A percentile compares a stretch with the other conserved stretches of the same genome.
These are phyloP conservation scores for Drosophila equinoxialis DNA, from an alignment of 1,140 invertebrate genomes.

Conservation along the genomic window DNA sequence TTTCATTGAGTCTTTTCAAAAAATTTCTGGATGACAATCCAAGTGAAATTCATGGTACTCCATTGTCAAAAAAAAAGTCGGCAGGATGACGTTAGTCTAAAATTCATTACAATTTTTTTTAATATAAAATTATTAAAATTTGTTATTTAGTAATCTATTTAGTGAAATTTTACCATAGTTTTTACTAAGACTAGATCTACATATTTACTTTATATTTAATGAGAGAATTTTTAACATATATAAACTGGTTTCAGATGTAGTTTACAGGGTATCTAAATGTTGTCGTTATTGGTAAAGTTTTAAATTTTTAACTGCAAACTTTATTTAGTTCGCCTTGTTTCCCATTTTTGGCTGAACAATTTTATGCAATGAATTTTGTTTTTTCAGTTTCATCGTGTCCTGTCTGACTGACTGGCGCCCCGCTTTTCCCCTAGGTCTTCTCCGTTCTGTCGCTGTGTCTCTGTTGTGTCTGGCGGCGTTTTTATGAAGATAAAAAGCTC, in stretches of 20 bases:
- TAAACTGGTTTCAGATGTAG: too few relatives aligned
- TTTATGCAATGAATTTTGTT: slow-evolving; percentile 71
- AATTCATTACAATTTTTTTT: too few relatives aligned
- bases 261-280: neutral
- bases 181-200: too few relatives aligned
- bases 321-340: slow-evolving; percentile 64
- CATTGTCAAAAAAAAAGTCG: too few relatives aligned
- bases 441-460: slow-evolving; percentile 17
- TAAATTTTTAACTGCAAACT: slow-evolving; percentile 60
- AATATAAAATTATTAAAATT: too few relatives aligned
- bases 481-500: slow-evolving; percentile 81
- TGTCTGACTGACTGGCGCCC: neutral
- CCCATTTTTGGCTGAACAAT: slow-evolving; percentile 58
- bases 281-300: slow-evolving; percentile 39
- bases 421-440: neutral
- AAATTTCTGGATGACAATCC: slow-evolving; percentile 49
- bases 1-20: slow-evolving; percentile 44
- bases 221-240: neutral
- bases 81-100: too few relatives aligned
- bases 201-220: too few relatives aligned
- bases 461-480: slow-evolving; percentile 59
- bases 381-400: slow-evolving; percentile 16
- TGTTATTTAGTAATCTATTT: too few relatives aligned
- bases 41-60: slow-evolving; percentile 54
- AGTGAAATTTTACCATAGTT: too few relatives aligned